Percentiles rank a stretch among this genome's conserved stretches.
These are phyloP conservation scores for Psittacula echo DNA, from an alignment of 2,797 vertebrate genomes.

Conservation along the genomic window DNA sequence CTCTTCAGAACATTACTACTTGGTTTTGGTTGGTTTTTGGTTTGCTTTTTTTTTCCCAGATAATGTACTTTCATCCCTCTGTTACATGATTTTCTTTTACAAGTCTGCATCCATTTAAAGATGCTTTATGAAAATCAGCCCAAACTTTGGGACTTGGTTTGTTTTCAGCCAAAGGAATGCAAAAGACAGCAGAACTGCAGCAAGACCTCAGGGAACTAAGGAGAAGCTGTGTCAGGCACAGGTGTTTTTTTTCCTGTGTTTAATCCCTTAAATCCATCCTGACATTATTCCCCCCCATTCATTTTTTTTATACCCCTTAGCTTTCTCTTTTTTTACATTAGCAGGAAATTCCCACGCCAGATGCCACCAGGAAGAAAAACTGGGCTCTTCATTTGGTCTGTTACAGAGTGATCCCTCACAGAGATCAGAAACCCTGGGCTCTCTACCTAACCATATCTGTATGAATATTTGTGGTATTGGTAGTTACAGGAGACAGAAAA, in stretches of 20 bases:
- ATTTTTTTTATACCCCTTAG: not conserved
- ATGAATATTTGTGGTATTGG: not conserved
- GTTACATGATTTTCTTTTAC: not conserved
- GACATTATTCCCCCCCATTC: not conserved
- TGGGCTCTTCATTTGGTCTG: not conserved
- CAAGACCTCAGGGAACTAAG: not conserved
- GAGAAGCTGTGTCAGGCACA: not conserved
- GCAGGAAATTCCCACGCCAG: not conserved
- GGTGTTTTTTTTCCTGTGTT: not conserved
- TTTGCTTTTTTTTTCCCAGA: not conserved
- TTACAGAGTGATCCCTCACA: not conserved
- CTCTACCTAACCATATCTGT: not conserved
- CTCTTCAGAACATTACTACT: not conserved
- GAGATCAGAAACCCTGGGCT: not conserved
- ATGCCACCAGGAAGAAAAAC: not conserved
- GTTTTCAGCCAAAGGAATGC: not conserved
- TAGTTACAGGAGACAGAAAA: not conserved
- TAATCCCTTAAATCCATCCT: not conserved
- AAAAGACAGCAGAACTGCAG: not conserved
- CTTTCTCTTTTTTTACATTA: not conserved
- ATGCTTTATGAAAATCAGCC: not conserved
- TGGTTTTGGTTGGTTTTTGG: not conserved
- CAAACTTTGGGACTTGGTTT: not conserved
- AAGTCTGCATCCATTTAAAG: not conserved
- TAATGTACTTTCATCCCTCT: not conserved